Evolutionary conservation across 1,140 invertebrate species (phyloP), one percentile per base, ranked within the genome.

Genomic region (Luehdorfia chinensis): DNA sequence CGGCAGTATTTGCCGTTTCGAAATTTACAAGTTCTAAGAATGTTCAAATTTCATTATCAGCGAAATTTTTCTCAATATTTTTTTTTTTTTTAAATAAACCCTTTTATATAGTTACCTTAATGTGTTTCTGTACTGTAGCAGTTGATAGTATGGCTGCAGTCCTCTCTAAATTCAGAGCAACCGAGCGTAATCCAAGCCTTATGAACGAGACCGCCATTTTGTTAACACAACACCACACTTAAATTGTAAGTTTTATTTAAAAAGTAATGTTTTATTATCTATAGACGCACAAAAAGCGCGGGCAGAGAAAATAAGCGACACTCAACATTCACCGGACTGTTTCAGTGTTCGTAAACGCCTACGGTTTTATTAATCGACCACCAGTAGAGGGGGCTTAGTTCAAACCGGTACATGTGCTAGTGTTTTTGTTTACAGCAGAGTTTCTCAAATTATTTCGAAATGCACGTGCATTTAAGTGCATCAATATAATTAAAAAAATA

Each of bases 171-270:
- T 70, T 75, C 11, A 67, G 54, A 39, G 61, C 65, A 33, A 57
- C 60, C 9, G 71, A 65, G 41, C 76, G 61, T 37, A 79, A 51
- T 65, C 78, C 75, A 32, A 77, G 44, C 55, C 74, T 75, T 49
- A 79, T 58, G 15, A 85, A 50, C 11, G 75, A 74, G 15, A 72
- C 50, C 57, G 76, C 81, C 81, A 85, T 85, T 47, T 68, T 79
- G 54, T 51, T 23, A 23, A 36, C 59, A 73, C 52, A 52, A 39
- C 34, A 51, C 33, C 44, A 50, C 57, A 60, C 33, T 53, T 47
- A 57, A 52, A 64, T 48, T 50, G 55, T 49, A 43, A 43, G 46
- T 47, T 36, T 19, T 36, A 28, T 36, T 34, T 13, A 33, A 6
- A 18, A 25, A 50, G 36, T 19, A 36, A 47, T 15, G 8, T 36